Conservation (phyloP, 1,140 invertebrate species). For the Geopemphigus sp. region DNA sequence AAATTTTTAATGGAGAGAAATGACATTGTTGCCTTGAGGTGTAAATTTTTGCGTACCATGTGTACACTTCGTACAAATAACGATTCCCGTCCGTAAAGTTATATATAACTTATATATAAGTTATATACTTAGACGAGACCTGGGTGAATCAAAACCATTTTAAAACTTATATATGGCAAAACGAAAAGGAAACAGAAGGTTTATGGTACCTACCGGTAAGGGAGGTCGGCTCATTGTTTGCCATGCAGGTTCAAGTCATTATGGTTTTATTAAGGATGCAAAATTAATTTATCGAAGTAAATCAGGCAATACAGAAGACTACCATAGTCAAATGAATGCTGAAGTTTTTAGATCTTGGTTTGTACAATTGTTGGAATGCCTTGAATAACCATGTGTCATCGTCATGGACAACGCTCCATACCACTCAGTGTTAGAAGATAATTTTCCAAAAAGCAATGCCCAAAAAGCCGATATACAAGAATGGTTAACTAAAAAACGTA, state of each 20-base stretch:
- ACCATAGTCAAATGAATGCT: neutral
- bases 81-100: neutral
- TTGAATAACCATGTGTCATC: neutral
- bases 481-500: neutral
- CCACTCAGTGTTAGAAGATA: neutral
- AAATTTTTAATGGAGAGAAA: conserved; percentile 15
- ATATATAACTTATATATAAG: too few species aligned
- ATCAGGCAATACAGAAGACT: neutral
- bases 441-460: neutral
- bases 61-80: neutral
- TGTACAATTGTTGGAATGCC: neutral
- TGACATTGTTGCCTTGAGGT: neutral
- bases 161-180: neutral
- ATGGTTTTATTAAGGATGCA: neutral
- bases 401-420: neutral
- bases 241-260: neutral
- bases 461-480: neutral
- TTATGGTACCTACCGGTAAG: neutral
- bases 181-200: neutral
- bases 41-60: neutral
- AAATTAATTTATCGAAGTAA: neutral
- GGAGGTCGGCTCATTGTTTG: neutral
- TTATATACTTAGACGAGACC: neutral
- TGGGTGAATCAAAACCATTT: neutral
- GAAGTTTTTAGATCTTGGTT: neutral